Conservation (phyloP, 2,113 vertebrate species). For the Antigone vipio region DNA sequence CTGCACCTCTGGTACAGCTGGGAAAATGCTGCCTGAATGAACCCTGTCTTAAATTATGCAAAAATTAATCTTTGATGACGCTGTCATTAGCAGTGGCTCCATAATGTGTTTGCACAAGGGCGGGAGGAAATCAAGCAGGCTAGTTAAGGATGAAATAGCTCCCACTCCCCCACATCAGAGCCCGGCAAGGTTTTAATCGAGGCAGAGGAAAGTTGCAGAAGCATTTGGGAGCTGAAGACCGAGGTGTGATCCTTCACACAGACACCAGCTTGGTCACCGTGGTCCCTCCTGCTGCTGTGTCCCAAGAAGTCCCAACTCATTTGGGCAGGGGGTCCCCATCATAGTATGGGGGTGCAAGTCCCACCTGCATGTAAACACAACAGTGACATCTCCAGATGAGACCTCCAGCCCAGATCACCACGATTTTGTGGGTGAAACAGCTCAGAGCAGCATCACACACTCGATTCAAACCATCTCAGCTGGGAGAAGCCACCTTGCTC, state of each 20-base stretch:
- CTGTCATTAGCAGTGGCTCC: background rate
- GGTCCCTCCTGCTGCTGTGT: background rate
- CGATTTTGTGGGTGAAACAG: background rate
- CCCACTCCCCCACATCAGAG: background rate
- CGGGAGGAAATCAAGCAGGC: background rate
- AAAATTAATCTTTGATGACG: constrained; percentile 5
- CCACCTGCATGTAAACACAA: background rate
- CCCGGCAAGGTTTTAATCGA: background rate
- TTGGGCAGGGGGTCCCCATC: rapidly evolving
- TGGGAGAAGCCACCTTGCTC: background rate
- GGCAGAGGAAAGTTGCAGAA: background rate
- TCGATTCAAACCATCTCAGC: background rate
- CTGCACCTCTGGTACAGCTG: background rate
- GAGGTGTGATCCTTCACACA: background rate
- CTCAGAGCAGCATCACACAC: background rate
- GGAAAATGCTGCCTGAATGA: background rate
- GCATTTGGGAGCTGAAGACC: background rate
- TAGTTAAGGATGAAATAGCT: background rate
- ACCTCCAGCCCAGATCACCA: too few relatives aligned
- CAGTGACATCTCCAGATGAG: background rate
- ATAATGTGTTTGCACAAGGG: background rate
- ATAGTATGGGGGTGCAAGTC: background rate
- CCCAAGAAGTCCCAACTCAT: background rate
- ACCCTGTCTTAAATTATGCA: background rate
- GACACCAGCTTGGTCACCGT: rapidly evolving